phyloP scores from a whole-genome alignment of 2,113 vertebrate species.

The Acrocephalus kingi region DNA sequence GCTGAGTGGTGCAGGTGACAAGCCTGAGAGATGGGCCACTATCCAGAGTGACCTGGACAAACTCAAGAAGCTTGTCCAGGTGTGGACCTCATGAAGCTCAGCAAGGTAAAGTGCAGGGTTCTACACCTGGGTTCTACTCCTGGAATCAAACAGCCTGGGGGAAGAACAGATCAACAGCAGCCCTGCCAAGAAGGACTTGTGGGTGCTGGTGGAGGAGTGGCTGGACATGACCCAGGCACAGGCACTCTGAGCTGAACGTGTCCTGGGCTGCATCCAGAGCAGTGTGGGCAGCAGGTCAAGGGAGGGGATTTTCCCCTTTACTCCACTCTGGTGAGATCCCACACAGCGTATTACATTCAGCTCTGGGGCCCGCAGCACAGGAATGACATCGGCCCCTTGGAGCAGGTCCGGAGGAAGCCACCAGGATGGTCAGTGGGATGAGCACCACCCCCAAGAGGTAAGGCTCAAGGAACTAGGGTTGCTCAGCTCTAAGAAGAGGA shows the following conservation, averaged over 20 bases:
- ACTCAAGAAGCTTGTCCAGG: neutral
- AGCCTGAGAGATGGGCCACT: neutral
- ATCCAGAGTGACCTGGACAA: neutral
- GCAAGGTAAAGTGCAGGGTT: neutral
- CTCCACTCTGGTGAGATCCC: neutral
- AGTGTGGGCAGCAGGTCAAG: neutral
- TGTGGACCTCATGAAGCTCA: neutral
- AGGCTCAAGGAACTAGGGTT: neutral
- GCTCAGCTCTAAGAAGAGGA: neutral
- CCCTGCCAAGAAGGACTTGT: fast-evolving
- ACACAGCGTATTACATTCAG: neutral
- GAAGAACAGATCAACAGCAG: neutral
- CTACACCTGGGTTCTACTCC: neutral
- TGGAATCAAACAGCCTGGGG: too few species aligned
- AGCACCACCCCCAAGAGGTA: neutral
- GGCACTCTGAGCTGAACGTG: fast-evolving
- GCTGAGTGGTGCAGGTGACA: neutral
- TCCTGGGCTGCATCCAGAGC: neutral
- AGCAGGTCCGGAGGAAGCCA: neutral
- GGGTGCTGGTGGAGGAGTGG: neutral
- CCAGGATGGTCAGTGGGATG: too few species aligned
- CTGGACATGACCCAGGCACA: fast-evolving
- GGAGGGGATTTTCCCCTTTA: neutral
- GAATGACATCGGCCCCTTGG: fast-evolving
- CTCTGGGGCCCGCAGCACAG: neutral